Conservation (phyloP, 2,888 invertebrate genomes). For the Anodontia alba region DNA sequence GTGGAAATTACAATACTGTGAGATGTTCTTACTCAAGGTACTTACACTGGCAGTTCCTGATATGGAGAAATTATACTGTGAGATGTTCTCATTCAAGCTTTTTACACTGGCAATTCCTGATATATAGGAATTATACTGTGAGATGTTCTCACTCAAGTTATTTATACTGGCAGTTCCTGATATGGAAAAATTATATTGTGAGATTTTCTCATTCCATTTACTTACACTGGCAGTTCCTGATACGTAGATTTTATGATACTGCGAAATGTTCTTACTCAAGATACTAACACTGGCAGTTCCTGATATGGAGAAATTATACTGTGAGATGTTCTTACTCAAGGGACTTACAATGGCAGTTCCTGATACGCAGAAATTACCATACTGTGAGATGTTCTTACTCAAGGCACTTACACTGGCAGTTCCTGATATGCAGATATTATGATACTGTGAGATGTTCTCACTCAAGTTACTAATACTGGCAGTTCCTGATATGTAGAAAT, state of each 20-base stretch:
- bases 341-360: no score
- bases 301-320: slow-evolving; percentile 73
- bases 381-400: slow-evolving; percentile 87
- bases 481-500: no score
- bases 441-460: slow-evolving; percentile 87
- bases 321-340: slow-evolving; percentile 88
- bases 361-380: no score
- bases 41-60: slow-evolving; percentile 53
- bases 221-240: no score
- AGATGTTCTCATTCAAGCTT: slow-evolving; percentile 88
- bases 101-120: no score
- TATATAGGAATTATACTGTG: no score
- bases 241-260: no score
- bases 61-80: slow-evolving; percentile 82
- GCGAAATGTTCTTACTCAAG: slow-evolving; percentile 88
- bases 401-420: no score
- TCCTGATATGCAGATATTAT: no score
- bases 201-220: slow-evolving; percentile 87
- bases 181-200: slow-evolving; percentile 82
- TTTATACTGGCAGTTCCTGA: slow-evolving; percentile 46
- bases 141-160: slow-evolving; percentile 86
- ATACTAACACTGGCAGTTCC: slow-evolving; percentile 36
- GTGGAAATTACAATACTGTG: no score
- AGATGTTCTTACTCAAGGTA: no score
- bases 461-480: slow-evolving; percentile 86